Evolutionary conservation across 2,113 vertebrate genomes (phyloP), one percentile per base, ranked within the genome.

Genomic region (Gasterosteus aculeatus): DNA sequence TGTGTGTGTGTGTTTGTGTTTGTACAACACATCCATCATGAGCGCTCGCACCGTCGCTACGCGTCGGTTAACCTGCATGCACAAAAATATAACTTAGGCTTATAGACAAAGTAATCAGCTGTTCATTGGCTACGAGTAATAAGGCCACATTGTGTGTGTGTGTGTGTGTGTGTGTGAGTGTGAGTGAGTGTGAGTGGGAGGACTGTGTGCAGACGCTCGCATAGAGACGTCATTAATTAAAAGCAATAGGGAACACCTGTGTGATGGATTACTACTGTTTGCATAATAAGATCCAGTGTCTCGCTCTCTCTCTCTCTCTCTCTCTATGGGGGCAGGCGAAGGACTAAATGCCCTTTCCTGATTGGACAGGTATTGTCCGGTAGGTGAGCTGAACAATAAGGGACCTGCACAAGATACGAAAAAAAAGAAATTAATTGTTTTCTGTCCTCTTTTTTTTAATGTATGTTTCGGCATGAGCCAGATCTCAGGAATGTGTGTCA

Each of bases 41-140:
- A 15, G 18, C 11, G 39, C 62, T 39, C 62, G 61, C 22, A 16
- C 58, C 56, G 69, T 47, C 18, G 64, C 47, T 61, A 19, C 68
- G 57, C 70, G 59, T 63, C 44, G 29, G 19, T 19, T 12, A 60
- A 18, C 71, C 41, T 26, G 18, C 53, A 71, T 57, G 35, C 60
- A 60, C 56, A 66, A 49, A 53, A 19, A 63, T 33, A 35, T 51
- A 74, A 22, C 39, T 68, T n/a, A 10, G 16, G 6, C 68, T 41
- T 38, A 61, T 9, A 75, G 85, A 71, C 59, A 80, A 87, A 76
- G 81, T 77, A 84, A 91, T 92, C 88, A 87, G 77, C 77, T 72
- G 79, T 85, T 93, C 84, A 91, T 93, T 91, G 90, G 87, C 83
- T 82, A 93, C 56, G 64, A 83, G 85, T 83, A 77, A 86, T 85